Conservation (phyloP, 2,888 invertebrate species). For the Agrilus cyanescens region DNA sequence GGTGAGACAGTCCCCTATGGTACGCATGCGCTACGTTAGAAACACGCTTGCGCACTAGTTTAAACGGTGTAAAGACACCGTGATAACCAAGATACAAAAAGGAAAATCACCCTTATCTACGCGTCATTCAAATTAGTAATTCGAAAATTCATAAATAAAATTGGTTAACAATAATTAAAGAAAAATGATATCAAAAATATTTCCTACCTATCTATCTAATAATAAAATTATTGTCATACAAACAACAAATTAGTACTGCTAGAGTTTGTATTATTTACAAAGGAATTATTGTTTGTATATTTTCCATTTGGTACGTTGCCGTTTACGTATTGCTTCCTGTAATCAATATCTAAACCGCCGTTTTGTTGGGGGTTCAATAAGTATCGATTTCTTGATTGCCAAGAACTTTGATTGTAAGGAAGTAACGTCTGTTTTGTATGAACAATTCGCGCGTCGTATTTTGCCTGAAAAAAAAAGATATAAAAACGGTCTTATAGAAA, state of each 20-base stretch:
- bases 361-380: conserved; percentile 52
- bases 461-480: conserved; percentile 41
- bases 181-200: too few species aligned
- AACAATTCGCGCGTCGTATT: conserved; percentile 50
- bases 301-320: conserved; percentile 20
- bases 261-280: conserved; percentile 23
- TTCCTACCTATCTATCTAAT: conserved; percentile 3
- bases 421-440: conserved; percentile 41
- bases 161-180: too few species aligned
- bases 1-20: too few species aligned
- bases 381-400: conserved; percentile 54
- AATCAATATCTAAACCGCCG: conserved; percentile 11
- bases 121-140: too few species aligned
- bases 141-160: too few species aligned
- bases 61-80: too few species aligned
- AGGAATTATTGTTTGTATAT: conserved; percentile 22
- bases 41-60: too few species aligned
- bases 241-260: conserved; percentile 30
- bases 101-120: too few species aligned
- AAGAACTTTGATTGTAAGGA: conserved; percentile 38
- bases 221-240: conserved; percentile 15
- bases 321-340: conserved; percentile 13
- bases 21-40: too few species aligned
- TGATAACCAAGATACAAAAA: too few species aligned
- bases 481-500: too few species aligned